Evolutionary conservation across 2,113 vertebrate species (phyloP), one percentile per base, ranked within the genome.

Genomic region (Carollia perspicillata): DNA sequence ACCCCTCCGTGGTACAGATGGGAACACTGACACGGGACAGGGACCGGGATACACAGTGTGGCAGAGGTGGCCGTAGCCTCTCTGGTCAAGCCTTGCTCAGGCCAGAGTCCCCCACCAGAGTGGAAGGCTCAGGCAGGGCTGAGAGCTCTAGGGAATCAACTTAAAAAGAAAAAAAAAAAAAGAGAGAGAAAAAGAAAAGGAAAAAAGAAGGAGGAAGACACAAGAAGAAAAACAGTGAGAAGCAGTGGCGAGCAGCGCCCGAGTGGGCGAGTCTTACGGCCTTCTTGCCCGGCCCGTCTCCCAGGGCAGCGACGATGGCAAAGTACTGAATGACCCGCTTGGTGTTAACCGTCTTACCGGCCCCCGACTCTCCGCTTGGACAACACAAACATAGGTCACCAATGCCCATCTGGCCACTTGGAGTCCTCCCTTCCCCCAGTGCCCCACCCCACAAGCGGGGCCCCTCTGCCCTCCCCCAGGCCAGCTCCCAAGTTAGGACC

Each of bases 301-400:
- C 99, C 98, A 99, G 98, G 98, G 99, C 99, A 98, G 99, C 99
- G 98, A 99, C 99, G 99, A 99, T 99, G 99, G 99, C 99, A 99
- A 99, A 99, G 99, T 99, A 99, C 98, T 99, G 99, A 99, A 99
- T 99, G 98, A 99, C 99, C 98, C 99, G 98, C 99, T 99, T 99
- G 98, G 99, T 99, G 99, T 99, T 99, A 98, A 99, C 99, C 98
- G 99, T 99, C 99, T 99, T 99, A 99, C 99, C 99, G 99, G 99
- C 99, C 99, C 99, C 99, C 98, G 99, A 99, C 99, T 99, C 99
- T 99, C 99, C 99, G 98, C 99, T 99, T 99, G 98, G 98, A 99
- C 91, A 96, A 99, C 97, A 99, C 97, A 98, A 99, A 99, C 97
- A 98, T 90, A 23, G 97, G 93, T 98, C 96, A 97, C 94, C 74